Base-by-base conservation (phyloP, 2,797 vertebrate species). In the Enteromius afrohamiltoni region DNA sequence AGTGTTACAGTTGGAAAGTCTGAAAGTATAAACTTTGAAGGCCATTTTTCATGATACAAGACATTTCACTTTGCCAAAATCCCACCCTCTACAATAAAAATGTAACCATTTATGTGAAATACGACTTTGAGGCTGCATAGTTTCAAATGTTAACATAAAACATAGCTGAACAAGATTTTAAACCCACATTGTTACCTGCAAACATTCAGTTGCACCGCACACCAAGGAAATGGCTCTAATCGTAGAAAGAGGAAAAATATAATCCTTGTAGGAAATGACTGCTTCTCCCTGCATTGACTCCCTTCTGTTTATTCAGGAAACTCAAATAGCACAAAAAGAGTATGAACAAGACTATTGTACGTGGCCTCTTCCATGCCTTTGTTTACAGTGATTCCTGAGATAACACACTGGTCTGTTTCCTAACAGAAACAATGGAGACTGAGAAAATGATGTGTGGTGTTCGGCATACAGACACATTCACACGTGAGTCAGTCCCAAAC, bases 331-430 rank as follows among this genome's bases (percentile, higher is more conserved):
- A 83, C 45, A 31, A 76, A 78, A 85, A 89, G 47, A 84, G 74
- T 85, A 73, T 85, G 78, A 88, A 87, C 70, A 85, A 74, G 85
- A 42, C 88, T 83, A 92, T 93, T 94, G 92, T 93, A 51, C 86
- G 87, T 76, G 65, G 65, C 80, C 23, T 89, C 86, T 85, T 89
- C 83, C 83, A 77, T 82, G 64, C 73, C 87, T 90, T 84, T 89
- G 88, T 93, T 90, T 91, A 90, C 69, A 77, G 68, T 82, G 71
- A 83, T 88, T 84, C 79, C 69, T 86, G 77, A 91, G 90, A 93
- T 89, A 92, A 92, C 86, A 88, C 80, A 84, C 88, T 87, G 60
- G 86, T 88, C 80, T 19, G 82, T 92, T 93, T 93, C 91, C 92
- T 89, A 85, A 69, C 19, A 77, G 82, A 88, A 91, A 93, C 89